phyloP scores from a whole-genome alignment of 2,888 invertebrate species.

The Pseudoips prasinana region DNA sequence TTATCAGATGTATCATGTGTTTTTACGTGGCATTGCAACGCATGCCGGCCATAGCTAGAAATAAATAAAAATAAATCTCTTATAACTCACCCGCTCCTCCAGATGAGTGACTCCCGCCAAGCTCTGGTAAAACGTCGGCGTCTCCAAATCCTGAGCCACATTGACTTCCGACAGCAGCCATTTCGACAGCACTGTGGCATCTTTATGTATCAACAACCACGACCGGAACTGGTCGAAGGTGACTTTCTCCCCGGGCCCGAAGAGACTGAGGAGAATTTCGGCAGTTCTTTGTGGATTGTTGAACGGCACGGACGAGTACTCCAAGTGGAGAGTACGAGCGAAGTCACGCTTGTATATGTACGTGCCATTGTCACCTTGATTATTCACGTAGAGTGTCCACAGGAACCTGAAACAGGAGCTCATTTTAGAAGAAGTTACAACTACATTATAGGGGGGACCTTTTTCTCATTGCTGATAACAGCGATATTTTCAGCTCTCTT shows the following conservation, averaged over 20 bases:
- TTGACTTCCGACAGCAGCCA: constrained; percentile 91
- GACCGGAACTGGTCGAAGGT: constrained; percentile 88
- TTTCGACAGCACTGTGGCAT: constrained; percentile 89
- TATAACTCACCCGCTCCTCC: constrained; percentile 85
- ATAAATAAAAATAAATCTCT: too few species aligned
- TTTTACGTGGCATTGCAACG: too few species aligned
- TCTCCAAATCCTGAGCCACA: constrained; percentile 91
- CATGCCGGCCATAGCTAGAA: too few species aligned
- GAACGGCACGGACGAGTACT: constrained; percentile 69
- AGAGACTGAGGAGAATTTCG: constrained; percentile 65
- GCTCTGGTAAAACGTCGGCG: constrained; percentile 96
- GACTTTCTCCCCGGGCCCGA: constrained; percentile 74
- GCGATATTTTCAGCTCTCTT: too few species aligned
- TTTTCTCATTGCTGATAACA: too few species aligned
- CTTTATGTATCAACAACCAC: constrained; percentile 89
- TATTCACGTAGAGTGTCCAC: constrained; percentile 93
- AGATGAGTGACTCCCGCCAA: constrained; percentile 96
- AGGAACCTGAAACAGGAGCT: constrained; percentile 83
- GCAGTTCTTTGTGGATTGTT: constrained; percentile 54
- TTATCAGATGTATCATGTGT: too few species aligned
- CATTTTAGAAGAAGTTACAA: too few species aligned
- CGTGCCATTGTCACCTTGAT: constrained; percentile 84
- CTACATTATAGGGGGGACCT: too few species aligned
- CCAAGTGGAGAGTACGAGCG: constrained; percentile 83
- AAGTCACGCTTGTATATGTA: constrained; percentile 89